Base-by-base conservation (phyloP, 2,113 vertebrate genomes). In the Sisor rabdophorus region DNA sequence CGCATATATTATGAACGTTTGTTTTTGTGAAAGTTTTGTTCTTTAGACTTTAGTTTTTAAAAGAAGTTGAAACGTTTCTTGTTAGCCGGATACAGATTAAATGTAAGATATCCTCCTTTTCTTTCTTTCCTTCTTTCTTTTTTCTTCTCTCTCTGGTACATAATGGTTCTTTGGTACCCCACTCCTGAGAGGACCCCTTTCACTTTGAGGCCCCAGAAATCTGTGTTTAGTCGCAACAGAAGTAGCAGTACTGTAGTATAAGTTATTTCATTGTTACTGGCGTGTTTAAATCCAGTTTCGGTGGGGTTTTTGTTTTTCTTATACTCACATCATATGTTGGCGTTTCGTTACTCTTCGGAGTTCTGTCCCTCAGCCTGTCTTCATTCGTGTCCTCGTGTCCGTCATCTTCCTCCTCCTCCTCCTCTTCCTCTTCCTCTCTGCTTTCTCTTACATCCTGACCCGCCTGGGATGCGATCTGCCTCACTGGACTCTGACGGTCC, bases 301-400 rank as follows among this genome's bases (percentile, higher is more conserved):
- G 28, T 22, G 22, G 36, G 5, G 17, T 56, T 30, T 44, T 69
- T 74, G 32, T 16, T 40, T 36, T 26, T 69, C 6, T 26, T 16
- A 54, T 80, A 84, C 90, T 89, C 85, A 92, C 92, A 81, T 90
- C 86, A 40, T 87, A 87, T 71, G 74, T 71, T 20, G 90, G 63
- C 71, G 91, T 91, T 77, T 79, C 83, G 83, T 88, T 91, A 75
- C 87, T 85, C 48, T 88, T 86, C 2, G 91, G 84, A 76, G 85
- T 88, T 56, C 86, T 85, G 36, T 90, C 89, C 0, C 86, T 86
- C 81, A 84, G 90, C 67, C 82, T 88, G 77, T 86, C 84, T 4
- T 92, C 89, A 1, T 59, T 10, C 17, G 17, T 8, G 16, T 48
- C 44, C 32, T 47, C 53, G 22, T 40, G n/a, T 47, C 36, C 20